Base-by-base conservation (phyloP, 2,888 invertebrate genomes). In the Phania funesta region DNA sequence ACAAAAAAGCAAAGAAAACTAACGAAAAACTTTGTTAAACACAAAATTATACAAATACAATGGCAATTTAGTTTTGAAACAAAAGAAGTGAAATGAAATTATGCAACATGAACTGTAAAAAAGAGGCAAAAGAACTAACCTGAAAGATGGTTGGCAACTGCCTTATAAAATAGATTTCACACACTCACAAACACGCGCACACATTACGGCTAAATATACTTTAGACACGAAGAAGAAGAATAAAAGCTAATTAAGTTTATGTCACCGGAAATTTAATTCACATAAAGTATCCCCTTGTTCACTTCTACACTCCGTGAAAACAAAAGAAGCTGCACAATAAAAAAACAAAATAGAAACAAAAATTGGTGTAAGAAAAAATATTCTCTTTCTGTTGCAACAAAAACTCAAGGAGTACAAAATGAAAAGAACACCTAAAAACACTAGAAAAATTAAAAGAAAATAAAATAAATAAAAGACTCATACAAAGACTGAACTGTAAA, bases 201-300 rank as follows among this genome's bases (percentile, higher is more conserved):
- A 50, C n/a, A 50, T 38, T 62, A 73, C 41, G 32, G 26, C n/a
- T 38, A 35, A 62, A 22, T 44, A 62, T 16, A 54, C 50, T 29
- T 52, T 79, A 86, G 84, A 88, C 86, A 88, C 29, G 5, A n/a
- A 86, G 18, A 87, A 87, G 86, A 86, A 86, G 86, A 87, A 87
- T 89, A 89, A 89, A 90, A 90, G 90, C 90, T 90, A 90, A 90
- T 90, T 90, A 90, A 90, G 90, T 90, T 90, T 90, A 88, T 90
- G 90, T 90, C 90, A 90, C 90, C 89, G 89, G 89, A 90, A 90
- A 90, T 90, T 90, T 90, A 89, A 90, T 90, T 90, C 89, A 88
- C 88, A 87, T 88, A 88, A 88, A 88, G 70, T 78, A 82, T 78
- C 70, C 74, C 46, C 35, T 50, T 67, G n/a, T 60, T 50, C 56